These are phyloP conservation scores for Pangasianodon hypophthalmus DNA, from an alignment of 2,113 vertebrate genomes.

Conservation along the genomic window DNA sequence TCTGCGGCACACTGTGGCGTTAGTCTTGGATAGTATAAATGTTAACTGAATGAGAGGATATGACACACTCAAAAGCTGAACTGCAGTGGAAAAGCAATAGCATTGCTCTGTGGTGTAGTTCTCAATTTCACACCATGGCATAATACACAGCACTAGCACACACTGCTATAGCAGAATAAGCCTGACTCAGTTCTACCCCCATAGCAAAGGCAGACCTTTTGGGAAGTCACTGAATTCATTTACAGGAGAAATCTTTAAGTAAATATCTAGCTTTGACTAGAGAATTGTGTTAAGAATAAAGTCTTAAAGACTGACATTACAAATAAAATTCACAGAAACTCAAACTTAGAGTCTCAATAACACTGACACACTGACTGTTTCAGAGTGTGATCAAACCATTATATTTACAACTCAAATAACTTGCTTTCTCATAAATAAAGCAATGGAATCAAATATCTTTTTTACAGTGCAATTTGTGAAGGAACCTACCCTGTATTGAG, in stretches of 20 bases:
- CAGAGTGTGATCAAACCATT: background rate
- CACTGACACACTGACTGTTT: background rate
- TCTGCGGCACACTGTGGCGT: background rate
- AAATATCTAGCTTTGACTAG: background rate
- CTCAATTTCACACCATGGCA: slow-evolving; percentile 3
- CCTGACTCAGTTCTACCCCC: background rate
- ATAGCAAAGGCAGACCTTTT: slow-evolving; percentile 9
- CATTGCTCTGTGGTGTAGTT: slow-evolving; percentile 7
- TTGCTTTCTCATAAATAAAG: slow-evolving; percentile 18
- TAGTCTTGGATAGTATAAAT: background rate
- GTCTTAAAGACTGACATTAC: background rate
- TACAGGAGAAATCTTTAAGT: background rate
- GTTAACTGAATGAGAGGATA: background rate
- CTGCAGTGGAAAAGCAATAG: slow-evolving; percentile 26
- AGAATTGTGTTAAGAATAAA: background rate
- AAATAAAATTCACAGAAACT: slow-evolving; percentile 1
- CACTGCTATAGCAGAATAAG: background rate
- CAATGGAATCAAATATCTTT: background rate
- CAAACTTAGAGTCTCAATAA: background rate
- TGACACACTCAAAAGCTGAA: slow-evolving; percentile 16
- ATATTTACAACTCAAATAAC: background rate
- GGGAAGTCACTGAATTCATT: background rate
- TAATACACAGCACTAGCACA: background rate
- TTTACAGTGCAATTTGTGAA: background rate
- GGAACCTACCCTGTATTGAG: background rate